A percentile compares a stretch with the other conserved stretches of the same genome.
Conservation (phyloP, 2,888 invertebrate genomes). For the Athetis lepigone region DNA sequence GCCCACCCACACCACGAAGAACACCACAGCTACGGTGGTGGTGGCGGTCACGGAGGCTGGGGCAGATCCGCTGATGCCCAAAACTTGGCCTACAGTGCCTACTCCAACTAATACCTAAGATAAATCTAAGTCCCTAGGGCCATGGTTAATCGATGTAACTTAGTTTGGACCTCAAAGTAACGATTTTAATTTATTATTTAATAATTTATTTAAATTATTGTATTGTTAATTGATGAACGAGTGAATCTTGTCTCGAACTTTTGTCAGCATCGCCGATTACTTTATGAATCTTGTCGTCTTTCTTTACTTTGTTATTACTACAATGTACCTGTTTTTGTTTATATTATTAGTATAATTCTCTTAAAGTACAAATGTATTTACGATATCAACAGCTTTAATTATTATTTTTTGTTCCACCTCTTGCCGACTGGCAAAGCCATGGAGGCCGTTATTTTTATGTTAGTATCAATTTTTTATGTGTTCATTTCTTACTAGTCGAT, state of each 20-base stretch:
- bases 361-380: conserved; percentile 80
- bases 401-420: conserved; percentile 61
- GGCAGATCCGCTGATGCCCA: conserved; percentile 93
- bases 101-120: conserved; percentile 87
- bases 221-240: conserved; percentile 73
- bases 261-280: conserved; percentile 71
- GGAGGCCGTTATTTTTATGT: conserved; percentile 60
- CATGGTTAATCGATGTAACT: conserved; percentile 71
- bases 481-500: conserved; percentile 76
- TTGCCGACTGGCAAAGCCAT: conserved; percentile 51
- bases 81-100: conserved; percentile 93
- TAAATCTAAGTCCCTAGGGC: conserved; percentile 65
- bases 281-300: conserved; percentile 54
- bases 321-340: conserved; percentile 79
- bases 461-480: conserved; percentile 70
- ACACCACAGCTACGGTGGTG: conserved; percentile 89
- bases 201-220: conserved; percentile 86
- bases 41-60: conserved; percentile 91
- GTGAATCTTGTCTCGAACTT: conserved; percentile 81
- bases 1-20: conserved; percentile 92
- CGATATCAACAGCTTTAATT: conserved; percentile 80
- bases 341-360: conserved; percentile 73
- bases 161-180: conserved; percentile 84
- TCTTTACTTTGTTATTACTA: conserved; percentile 63
- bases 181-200: conserved; percentile 84